Evolutionary conservation across 2,797 vertebrate species (phyloP), one percentile per base, ranked within the genome.

Genomic region (Allobates femoralis): DNA sequence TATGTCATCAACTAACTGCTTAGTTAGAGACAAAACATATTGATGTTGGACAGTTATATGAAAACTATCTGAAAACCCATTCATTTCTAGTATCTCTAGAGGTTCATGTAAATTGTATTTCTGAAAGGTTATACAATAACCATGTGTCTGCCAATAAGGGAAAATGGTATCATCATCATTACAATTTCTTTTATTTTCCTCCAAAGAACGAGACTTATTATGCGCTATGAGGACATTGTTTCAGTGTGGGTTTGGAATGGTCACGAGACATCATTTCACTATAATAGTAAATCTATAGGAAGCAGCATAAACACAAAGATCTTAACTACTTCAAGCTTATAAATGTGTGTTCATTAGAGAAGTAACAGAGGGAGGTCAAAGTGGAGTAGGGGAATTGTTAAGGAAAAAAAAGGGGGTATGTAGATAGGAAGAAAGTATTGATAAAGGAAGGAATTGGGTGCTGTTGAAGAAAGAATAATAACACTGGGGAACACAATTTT

Each of bases 21-120:
- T 76, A 15, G 51, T 51, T 6, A 76, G 30, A 21, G 74, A 32
- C 23, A 76, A 53, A 28, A 53, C 28, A 10, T 76, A 76, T 76
- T 76, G 18, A 55, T 76, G 18, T 76, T 76, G 50, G 50, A 55
- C 32, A 76, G 15, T 55, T 76, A 32, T 53, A 76, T 53, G 73
- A 53, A 76, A 32, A 53, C 19, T 76, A 76, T 53, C 12, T 76
- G 16, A 76, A 18, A 19, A 53, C 2, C 50, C 50, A 55, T 76
- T 53, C 1, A 55, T 76, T 19, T 55, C 50, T 28, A 32, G n/a
- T 46, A 53, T 75, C 73, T 75, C 41, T 28, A 55, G 28, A 76
- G 26, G 50, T 32, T 75, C 53, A 18, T 76, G 21, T 28, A 53
- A 51, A 51, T 19, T 28, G n/a, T 28, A 5, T 75, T 28, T 34